These are phyloP conservation scores for Hybognathus amarus DNA, from an alignment of 2,797 vertebrate species.

Conservation along the genomic window DNA sequence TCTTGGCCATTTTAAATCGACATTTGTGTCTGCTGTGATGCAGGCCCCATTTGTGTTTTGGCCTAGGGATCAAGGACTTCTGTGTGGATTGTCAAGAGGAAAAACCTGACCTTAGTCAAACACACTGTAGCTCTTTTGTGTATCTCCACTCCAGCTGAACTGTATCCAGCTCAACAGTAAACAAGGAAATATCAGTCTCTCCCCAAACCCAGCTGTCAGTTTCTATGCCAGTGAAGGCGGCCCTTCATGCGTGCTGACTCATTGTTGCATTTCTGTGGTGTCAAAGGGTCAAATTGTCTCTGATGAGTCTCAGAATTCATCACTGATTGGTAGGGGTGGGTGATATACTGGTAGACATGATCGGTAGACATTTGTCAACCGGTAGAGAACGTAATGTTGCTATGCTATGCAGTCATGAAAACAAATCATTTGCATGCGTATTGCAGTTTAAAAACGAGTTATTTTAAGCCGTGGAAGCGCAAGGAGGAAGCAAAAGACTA, in stretches of 20 bases:
- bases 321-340: slow-evolving; percentile 44
- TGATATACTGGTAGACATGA: too few relatives aligned
- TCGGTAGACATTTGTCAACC: too few relatives aligned
- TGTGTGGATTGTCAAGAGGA: slow-evolving; percentile 46
- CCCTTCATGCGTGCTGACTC: slow-evolving; percentile 49
- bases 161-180: slow-evolving; percentile 32
- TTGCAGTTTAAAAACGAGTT: too few relatives aligned
- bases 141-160: slow-evolving; percentile 53
- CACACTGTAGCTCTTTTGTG: slow-evolving; percentile 57
- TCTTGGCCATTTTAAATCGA: slow-evolving; percentile 54
- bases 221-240: slow-evolving; percentile 14
- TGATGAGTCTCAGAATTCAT: slow-evolving; percentile 39
- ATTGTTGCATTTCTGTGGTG: slow-evolving; percentile 59
- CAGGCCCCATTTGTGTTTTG: slow-evolving; percentile 52
- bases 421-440: too few relatives aligned
- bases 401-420: too few relatives aligned
- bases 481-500: too few relatives aligned
- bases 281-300: slow-evolving; percentile 57
- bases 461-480: too few relatives aligned
- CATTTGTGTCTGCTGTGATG: slow-evolving; percentile 27
- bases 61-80: slow-evolving; percentile 52
- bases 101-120: slow-evolving; percentile 58
- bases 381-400: too few relatives aligned
- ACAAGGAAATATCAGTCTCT: slow-evolving; percentile 44
- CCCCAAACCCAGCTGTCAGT: slow-evolving; percentile 8